These are phyloP conservation scores for Drosophila infuscata DNA, from an alignment of 2,888 invertebrate genomes.

Conservation along the genomic window DNA sequence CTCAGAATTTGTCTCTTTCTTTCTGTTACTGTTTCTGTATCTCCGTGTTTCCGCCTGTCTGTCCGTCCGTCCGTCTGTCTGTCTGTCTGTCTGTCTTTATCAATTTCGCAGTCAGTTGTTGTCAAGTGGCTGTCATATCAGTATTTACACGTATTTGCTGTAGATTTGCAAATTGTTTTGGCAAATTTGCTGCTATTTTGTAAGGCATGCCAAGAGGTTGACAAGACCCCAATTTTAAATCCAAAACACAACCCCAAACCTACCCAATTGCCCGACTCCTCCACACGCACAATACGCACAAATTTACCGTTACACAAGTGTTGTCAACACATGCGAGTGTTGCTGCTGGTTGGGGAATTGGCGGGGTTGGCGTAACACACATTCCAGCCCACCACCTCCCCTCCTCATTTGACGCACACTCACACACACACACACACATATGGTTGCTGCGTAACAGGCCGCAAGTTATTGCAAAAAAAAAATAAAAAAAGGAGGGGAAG, in stretches of 20 bases:
- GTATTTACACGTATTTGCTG: constrained; percentile 77
- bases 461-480: constrained; percentile 71
- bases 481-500: constrained; percentile 7
- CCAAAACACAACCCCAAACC: constrained; percentile 1
- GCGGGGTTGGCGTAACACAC: constrained; percentile 31
- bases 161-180: constrained; percentile 83
- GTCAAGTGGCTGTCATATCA: constrained; percentile 80
- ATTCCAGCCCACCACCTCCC: constrained; percentile 36
- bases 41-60: background rate
- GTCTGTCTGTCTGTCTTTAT: constrained; percentile 36
- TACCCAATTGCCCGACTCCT: background rate
- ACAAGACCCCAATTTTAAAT: constrained; percentile 46
- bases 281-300: constrained; percentile 73
- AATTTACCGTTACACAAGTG: constrained; percentile 79
- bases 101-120: constrained; percentile 49
- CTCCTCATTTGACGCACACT: background rate
- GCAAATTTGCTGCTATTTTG: constrained; percentile 81
- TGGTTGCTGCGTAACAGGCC: constrained; percentile 72
- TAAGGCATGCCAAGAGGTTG: constrained; percentile 59
- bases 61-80: background rate
- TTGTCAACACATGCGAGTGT: constrained; percentile 75
- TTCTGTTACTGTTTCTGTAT: background rate
- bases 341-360: constrained; percentile 44
- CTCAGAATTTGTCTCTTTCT: constrained; percentile 1
- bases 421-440: constrained; percentile 22